Percentiles rank a stretch among this genome's conserved stretches.
Conservation (phyloP, 2,113 vertebrate genomes). For the Bambusicola thoracicus region DNA sequence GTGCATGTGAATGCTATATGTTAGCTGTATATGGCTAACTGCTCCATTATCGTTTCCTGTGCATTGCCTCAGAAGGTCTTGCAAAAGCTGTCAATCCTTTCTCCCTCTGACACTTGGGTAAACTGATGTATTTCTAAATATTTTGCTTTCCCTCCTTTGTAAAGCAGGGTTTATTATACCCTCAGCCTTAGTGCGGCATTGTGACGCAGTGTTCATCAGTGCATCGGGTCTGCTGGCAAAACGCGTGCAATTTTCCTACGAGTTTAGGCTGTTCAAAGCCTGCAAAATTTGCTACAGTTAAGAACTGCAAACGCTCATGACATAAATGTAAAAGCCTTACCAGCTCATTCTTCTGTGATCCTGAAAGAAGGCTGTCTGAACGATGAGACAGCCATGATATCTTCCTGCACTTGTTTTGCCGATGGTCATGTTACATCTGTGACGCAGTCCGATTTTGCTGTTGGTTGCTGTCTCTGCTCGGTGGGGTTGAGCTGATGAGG, state of each 20-base stretch:
- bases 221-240: background rate
- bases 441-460: constrained; percentile 67
- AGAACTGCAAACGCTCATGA: background rate
- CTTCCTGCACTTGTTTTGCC: constrained; percentile 40
- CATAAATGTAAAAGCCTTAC: background rate
- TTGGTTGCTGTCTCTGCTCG: background rate
- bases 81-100: background rate
- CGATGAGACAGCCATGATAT: constrained; percentile 43
- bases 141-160: background rate
- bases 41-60: background rate
- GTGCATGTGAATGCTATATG: background rate
- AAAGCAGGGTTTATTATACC: background rate
- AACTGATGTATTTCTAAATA: background rate
- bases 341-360: background rate
- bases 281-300: background rate
- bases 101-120: background rate
- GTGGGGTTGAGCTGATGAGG: constrained; percentile 17
- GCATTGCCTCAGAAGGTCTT: background rate
- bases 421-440: constrained; percentile 68
- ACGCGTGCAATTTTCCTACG: background rate
- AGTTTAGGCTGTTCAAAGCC: background rate
- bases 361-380: background rate
- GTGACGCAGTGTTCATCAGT: constrained; percentile 24
- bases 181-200: constrained; percentile 6
- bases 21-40: background rate